Evolutionary conservation across 2,113 vertebrate genomes (phyloP), one percentile per base, ranked within the genome.

Genomic region (Dasypus novemcinctus): DNA sequence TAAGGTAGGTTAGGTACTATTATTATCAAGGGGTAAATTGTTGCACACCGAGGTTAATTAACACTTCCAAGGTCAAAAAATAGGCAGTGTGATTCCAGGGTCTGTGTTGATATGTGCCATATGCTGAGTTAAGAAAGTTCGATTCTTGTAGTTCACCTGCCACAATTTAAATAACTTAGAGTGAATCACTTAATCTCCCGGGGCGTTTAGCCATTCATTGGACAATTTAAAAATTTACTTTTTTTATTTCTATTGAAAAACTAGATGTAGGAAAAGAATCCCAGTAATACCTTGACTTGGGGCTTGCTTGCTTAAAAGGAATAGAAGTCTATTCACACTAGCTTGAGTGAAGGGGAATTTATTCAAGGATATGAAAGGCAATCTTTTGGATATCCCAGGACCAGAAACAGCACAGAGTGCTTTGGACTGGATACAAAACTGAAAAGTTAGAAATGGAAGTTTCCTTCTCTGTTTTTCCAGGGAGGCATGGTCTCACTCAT

Each of bases 141-240:
- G 36, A 75, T 95, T 79, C 63, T 95, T 71, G 18, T 69, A 36
- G 33, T 64, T 94, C 52, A 96, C n/a, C 10, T 69, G 36, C 49
- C 23, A 49, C 33, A 75, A 3, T 89, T 14, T 75, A 49, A 61
- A 41, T 94, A 64, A 79, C 38, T 79, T 74, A 5, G 61, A 90
- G 66, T 59, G 20, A 87, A 43, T 81, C 57, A 36, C 43, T 90
- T 69, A 43, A 88, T 81, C 38, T 96, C 49, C 38, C 9, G 84
- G 33, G 85, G n/a, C 29, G 94, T 87, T 80, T 2, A 66, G 59
- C n/a, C 75, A 69, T 79, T 74, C 41, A 63, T 41, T 63, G 25
- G 86, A 87, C 4, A 83, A 1, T 89, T 93, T 90, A 74, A 74
- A 89, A 94, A 43, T 81, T 81, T 71, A 49, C 68, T 78, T 95